Evolutionary conservation across 2,888 invertebrate genomes (phyloP).

Genomic region (Cheilosia scutellata): DNA sequence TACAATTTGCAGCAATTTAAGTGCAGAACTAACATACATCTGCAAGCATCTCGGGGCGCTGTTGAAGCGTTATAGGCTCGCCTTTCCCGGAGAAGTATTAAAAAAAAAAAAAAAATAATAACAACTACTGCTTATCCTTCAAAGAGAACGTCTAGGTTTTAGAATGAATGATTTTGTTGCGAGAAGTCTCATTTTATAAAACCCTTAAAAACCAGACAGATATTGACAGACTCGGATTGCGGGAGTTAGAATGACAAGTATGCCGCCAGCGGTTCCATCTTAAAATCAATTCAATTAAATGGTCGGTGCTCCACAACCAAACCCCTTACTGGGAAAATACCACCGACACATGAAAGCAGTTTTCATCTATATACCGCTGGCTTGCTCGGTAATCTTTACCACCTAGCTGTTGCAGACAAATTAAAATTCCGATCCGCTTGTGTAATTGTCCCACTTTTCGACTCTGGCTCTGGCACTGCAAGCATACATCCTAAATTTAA

Average conservation of each 20-base stretch:
- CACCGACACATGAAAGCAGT: neutral
- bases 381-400: slow-evolving; percentile 26
- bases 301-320: neutral
- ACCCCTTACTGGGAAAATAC: neutral
- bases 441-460: slow-evolving; percentile 58
- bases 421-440: slow-evolving; percentile 48
- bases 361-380: neutral
- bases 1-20: too few species aligned
- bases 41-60: too few species aligned
- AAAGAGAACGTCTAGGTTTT: too few species aligned
- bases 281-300: slow-evolving; percentile 31
- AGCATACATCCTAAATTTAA: slow-evolving; percentile 47
- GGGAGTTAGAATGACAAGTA: neutral
- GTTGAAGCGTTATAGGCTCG: too few species aligned
- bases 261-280: neutral
- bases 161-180: too few species aligned
- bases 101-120: too few species aligned
- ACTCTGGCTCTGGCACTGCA: slow-evolving; percentile 28
- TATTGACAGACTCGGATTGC: too few species aligned
- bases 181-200: too few species aligned
- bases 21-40: too few species aligned
- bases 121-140: too few species aligned
- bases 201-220: too few species aligned
- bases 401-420: slow-evolving; percentile 41
- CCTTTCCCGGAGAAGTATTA: too few species aligned